Percentiles rank a stretch among this genome's conserved stretches.
phyloP scores from a whole-genome alignment of 92 coral and sea anemone species.

The Palythoa caribaeorum region DNA sequence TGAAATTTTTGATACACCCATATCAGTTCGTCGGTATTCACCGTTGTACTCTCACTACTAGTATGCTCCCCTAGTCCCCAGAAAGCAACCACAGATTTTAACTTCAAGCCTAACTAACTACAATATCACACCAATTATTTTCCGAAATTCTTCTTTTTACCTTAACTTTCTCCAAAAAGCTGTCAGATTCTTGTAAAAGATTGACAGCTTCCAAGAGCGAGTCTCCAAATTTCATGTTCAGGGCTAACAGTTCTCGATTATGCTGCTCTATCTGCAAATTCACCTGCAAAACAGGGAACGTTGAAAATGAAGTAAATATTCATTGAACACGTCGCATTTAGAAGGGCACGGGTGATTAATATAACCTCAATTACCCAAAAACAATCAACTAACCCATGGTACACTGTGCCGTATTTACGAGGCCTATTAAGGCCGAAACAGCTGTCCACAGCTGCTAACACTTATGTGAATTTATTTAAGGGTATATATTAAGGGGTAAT shows the following conservation, averaged over 20 bases:
- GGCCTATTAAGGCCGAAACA: too few relatives aligned
- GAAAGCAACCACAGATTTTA: background rate
- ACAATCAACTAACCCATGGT: too few relatives aligned
- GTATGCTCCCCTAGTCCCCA: background rate
- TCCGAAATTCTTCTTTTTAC: slow-evolving; percentile 47
- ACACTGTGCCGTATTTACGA: too few relatives aligned
- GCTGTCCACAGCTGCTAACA: too few relatives aligned
- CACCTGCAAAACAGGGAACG: slow-evolving; percentile 61
- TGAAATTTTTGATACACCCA: background rate
- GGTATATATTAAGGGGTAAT: too few relatives aligned
- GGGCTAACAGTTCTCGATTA: slow-evolving; percentile 82
- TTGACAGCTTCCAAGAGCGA: slow-evolving; percentile 92
- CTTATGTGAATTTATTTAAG: too few relatives aligned
- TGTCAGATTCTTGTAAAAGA: slow-evolving; percentile 93
- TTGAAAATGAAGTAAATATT: background rate
- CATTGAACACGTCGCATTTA: background rate
- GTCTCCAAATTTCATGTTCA: slow-evolving; percentile 90
- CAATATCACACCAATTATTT: background rate
- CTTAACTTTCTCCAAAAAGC: slow-evolving; percentile 95
- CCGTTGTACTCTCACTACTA: too few relatives aligned
- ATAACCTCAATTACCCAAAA: background rate
- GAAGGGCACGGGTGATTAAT: background rate
- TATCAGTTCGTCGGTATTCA: background rate
- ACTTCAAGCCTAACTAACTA: background rate
- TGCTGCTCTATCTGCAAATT: slow-evolving; percentile 90